Evolutionary conservation across 2,113 vertebrate genomes (phyloP).

Genomic region (Brachirus orientalis): DNA sequence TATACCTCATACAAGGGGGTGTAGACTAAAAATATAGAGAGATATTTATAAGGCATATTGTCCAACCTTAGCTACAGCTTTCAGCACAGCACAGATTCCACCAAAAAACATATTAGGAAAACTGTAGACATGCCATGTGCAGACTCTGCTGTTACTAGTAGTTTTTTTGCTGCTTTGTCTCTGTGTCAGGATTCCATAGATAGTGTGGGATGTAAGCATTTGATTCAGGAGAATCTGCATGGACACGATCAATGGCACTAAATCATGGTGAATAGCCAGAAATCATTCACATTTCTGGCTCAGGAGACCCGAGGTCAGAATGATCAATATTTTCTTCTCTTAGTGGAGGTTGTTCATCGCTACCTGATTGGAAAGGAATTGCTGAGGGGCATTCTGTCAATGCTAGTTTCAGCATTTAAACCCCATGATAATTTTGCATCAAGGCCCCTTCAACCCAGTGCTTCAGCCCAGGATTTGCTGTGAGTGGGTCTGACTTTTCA

Average conservation of each 20-base stretch:
- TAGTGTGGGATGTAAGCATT: neutral
- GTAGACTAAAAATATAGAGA: no score
- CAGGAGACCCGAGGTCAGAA: slow-evolving; percentile 1
- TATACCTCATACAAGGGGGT: no score
- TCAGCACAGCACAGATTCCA: no score
- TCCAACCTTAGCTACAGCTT: no score
- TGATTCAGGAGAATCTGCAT: slow-evolving; percentile 4
- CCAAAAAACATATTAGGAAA: no score
- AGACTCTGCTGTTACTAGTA: no score
- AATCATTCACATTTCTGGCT: neutral
- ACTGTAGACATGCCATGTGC: no score
- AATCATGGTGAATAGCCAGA: neutral
- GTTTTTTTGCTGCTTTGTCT: no score
- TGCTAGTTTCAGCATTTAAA: neutral
- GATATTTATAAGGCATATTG: no score
- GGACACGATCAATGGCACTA: slow-evolving; percentile 14
- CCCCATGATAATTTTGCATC: neutral
- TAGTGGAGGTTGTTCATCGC: neutral
- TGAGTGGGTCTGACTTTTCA: neutral
- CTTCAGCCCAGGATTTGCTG: no score
- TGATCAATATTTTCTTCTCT: neutral
- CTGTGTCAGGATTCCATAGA: neutral
- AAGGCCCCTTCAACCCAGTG: neutral
- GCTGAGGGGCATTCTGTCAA: neutral
- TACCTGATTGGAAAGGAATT: neutral